These are phyloP conservation scores for Cygnus atratus DNA, from an alignment of 2,113 vertebrate genomes.

Conservation along the genomic window DNA sequence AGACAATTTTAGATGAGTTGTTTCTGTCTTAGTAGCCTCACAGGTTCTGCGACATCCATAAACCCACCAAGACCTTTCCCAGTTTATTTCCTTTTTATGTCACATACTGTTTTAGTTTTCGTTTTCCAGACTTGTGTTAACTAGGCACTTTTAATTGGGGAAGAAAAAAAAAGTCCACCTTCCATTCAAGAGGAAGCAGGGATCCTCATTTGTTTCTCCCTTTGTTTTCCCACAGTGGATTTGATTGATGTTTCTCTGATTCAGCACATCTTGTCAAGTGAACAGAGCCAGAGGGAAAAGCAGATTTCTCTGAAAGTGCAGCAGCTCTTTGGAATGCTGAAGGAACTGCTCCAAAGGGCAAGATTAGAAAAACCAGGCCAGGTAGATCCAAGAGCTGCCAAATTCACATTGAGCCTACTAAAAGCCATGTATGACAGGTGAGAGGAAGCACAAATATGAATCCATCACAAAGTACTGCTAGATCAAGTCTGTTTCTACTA, in stretches of 20 bases:
- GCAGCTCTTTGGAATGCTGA: conserved; percentile 70
- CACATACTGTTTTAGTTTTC: background rate
- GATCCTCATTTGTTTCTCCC: background rate
- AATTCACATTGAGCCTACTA: conserved; percentile 74
- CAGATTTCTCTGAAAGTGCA: conserved; percentile 34
- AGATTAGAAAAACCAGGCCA: conserved; percentile 65
- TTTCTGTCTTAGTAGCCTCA: background rate
- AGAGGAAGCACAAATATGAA: conserved; percentile 4
- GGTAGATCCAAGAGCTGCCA: conserved; percentile 51
- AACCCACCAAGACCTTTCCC: background rate
- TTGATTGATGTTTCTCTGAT: conserved; percentile 71
- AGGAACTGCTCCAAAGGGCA: conserved; percentile 73
- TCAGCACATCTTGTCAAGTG: conserved; percentile 37
- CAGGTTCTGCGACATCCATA: background rate
- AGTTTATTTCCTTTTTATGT: background rate
- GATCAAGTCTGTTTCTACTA: background rate
- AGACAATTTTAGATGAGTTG: background rate
- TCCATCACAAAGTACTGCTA: background rate
- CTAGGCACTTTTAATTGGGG: background rate
- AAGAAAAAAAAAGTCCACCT: background rate
- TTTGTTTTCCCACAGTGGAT: conserved; percentile 75
- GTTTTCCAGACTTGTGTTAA: background rate
- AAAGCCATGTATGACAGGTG: conserved; percentile 80
- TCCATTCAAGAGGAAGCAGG: background rate
- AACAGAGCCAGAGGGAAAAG: background rate